Evolutionary conservation across 2,888 invertebrate species (phyloP), one percentile per base, ranked within the genome.

Genomic region (Punctoribates punctum): DNA sequence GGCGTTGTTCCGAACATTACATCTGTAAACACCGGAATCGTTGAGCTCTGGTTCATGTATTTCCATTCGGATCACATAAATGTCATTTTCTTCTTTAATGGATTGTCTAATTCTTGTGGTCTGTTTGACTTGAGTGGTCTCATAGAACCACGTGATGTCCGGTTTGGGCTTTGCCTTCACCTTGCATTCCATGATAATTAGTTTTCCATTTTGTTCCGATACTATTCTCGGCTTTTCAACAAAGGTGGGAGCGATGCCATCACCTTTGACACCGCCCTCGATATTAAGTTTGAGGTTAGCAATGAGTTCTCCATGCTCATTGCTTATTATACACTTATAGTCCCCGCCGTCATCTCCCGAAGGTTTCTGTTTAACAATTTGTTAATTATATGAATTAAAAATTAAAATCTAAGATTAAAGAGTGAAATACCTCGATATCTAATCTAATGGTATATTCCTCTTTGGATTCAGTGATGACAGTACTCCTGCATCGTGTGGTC

Each of bases 191-290:
- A 98, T 96, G 79, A 94, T 92, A 82, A 98, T 96, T 82, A 96
- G 89, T 81, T 96, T 96, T 82, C 97, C 97, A 83, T 91, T 93
- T 85, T 95, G 95, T 86, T 97, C 96, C 83, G 98, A 97, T 87
- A 96, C 95, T 86, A 99, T 99, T 86, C 93, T 91, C 79, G 99
- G 99, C 88, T 98, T 98, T 87, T 97, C 97, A 83, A 96, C 90
- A 85, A 99, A 98, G 25, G 93, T 93, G 75, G 98, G 98, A 34
- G 95, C 94, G 83, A 94, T 78, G 73, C 86, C 86, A 6, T 57
- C 77, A 83, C 84, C 84, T 65, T 73, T 48, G 17, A 51, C 29
- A 11, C 46, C 78, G 77, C 85, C 86, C 83, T 85, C 84, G 78
- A 86, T 84, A 79, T 86, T 85, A 54, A 86, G 82, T 67, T 85